Percentiles rank a stretch among this genome's conserved stretches.
Evolutionary conservation across 2,888 invertebrate species (phyloP).

Genomic region (Aspidapion aeneum): DNA sequence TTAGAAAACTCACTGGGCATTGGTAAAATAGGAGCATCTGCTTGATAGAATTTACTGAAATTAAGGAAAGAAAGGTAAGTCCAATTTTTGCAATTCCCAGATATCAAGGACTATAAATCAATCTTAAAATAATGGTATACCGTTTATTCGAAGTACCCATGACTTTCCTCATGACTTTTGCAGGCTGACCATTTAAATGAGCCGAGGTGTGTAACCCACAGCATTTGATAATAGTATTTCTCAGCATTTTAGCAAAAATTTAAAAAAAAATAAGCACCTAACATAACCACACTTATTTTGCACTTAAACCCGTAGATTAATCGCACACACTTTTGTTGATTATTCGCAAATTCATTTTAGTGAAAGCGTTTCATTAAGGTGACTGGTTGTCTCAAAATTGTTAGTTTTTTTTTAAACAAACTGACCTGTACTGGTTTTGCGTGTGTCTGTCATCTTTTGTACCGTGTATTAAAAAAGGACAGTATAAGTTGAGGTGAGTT

Average conservation of each 20-base stretch:
- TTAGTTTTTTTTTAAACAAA: too few species aligned
- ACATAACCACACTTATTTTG: background rate
- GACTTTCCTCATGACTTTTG: constrained; percentile 7
- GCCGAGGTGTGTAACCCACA: constrained; percentile 1
- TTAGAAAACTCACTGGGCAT: constrained; percentile 39
- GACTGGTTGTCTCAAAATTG: too few species aligned
- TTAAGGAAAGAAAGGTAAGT: background rate
- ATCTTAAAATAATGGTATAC: background rate
- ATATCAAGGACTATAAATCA: background rate
- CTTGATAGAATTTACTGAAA: background rate
- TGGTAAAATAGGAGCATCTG: background rate
- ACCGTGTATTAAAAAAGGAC: too few species aligned
- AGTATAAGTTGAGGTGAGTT: too few species aligned
- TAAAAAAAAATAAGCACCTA: background rate
- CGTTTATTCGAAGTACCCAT: constrained; percentile 7
- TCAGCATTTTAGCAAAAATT: background rate
- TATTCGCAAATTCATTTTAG: too few species aligned
- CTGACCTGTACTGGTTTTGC: too few species aligned
- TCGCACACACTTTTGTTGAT: too few species aligned
- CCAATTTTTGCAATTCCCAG: background rate
- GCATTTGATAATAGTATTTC: background rate
- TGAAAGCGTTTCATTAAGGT: too few species aligned
- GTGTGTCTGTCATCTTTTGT: too few species aligned
- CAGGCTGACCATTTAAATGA: background rate
- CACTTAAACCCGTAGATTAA: too few species aligned